Percentiles rank a stretch among this genome's conserved stretches.
phyloP scores from a whole-genome alignment of 2,797 vertebrate species.

The Otolemur crassicaudatus region DNA sequence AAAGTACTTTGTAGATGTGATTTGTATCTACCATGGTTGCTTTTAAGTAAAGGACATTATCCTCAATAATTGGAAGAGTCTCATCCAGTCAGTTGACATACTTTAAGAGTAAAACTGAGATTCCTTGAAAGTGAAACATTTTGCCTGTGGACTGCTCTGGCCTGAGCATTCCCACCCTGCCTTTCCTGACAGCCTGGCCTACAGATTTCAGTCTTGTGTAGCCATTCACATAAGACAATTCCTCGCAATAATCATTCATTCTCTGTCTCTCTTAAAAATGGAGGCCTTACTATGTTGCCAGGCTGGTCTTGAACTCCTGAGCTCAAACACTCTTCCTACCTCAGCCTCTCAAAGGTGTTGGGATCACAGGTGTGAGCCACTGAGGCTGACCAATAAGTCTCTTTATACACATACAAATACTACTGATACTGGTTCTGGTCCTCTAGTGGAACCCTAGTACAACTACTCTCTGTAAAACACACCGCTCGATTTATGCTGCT shows the following conservation, averaged over 20 bases:
- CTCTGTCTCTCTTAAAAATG: background rate
- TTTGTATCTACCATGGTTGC: background rate
- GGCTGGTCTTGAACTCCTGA: background rate
- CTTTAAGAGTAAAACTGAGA: background rate
- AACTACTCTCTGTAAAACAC: background rate
- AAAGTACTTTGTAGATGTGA: background rate
- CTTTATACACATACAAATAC: background rate
- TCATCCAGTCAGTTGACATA: background rate
- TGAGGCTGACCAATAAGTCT: background rate
- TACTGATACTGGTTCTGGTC: background rate
- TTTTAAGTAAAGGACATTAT: constrained; percentile 29
- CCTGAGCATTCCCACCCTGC: background rate
- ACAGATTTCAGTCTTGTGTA: background rate
- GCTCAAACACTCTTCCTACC: background rate
- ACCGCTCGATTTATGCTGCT: background rate
- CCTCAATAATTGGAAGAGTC: background rate
- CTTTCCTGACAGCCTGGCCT: background rate
- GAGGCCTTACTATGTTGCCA: background rate
- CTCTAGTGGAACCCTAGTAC: background rate
- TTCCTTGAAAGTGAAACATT: background rate
- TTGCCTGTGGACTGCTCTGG: background rate
- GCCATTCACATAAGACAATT: background rate
- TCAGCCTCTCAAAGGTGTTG: background rate
- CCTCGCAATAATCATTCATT: background rate
- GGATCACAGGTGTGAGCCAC: background rate